Evolutionary conservation across 2,113 vertebrate species (phyloP).

Genomic region (Prochilodus magdalenae): DNA sequence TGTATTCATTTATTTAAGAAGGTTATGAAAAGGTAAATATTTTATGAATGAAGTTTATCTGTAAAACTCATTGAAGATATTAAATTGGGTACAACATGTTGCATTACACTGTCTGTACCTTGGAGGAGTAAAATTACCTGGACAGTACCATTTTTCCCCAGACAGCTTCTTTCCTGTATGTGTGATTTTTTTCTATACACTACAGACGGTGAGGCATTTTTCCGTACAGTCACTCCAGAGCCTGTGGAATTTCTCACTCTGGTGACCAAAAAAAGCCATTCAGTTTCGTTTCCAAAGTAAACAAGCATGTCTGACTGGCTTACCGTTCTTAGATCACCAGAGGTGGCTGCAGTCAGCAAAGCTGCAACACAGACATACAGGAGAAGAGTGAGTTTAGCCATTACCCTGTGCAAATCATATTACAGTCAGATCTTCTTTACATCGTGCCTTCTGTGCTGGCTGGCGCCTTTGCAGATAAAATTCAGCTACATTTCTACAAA

Average conservation of each 20-base stretch:
- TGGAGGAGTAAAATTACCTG: no score
- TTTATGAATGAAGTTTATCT: no score
- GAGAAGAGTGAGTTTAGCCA: neutral
- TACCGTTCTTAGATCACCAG: conserved; percentile 67
- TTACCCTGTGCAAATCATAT: neutral
- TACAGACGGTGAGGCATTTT: neutral
- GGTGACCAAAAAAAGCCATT: neutral
- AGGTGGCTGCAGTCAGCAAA: conserved; percentile 69
- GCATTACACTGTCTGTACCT: no score
- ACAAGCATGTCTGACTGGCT: neutral
- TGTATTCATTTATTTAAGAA: no score
- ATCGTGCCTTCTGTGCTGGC: no score
- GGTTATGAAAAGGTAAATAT: no score
- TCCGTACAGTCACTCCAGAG: neutral
- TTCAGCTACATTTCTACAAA: neutral
- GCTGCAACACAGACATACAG: conserved; percentile 61
- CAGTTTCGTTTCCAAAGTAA: neutral
- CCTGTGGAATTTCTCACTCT: neutral
- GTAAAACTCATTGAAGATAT: no score
- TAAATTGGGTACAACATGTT: no score
- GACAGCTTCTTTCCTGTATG: neutral
- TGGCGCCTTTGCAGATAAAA: neutral
- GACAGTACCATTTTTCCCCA: no score
- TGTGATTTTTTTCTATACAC: neutral
- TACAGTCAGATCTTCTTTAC: neutral